A percentile compares a stretch with the other conserved stretches of the same genome.
phyloP scores from a whole-genome alignment of 2,113 vertebrate species.

The Tupaia tana region DNA sequence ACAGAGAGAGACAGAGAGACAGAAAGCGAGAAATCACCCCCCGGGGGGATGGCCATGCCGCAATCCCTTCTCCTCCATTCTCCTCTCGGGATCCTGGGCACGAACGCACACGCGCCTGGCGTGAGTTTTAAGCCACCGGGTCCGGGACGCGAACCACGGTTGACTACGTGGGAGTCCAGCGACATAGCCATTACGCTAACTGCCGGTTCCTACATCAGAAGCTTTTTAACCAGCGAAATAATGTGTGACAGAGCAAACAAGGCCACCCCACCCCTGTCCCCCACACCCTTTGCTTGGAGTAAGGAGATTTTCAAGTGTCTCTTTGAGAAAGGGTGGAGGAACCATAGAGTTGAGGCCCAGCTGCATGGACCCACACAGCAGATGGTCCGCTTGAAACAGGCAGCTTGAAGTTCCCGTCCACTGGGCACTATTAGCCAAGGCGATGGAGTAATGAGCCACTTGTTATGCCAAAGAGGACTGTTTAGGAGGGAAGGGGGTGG shows the following conservation, averaged over 20 bases:
- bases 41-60: too few species aligned
- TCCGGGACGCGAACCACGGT: too few species aligned
- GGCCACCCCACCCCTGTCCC: slow-evolving; percentile 58
- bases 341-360: slow-evolving; percentile 15
- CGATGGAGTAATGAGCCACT: slow-evolving; percentile 8
- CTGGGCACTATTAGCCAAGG: background rate
- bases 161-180: too few species aligned
- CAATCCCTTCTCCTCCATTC: too few species aligned
- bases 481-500: slow-evolving; percentile 16
- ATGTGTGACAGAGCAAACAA: slow-evolving; percentile 38
- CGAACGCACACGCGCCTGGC: too few species aligned
- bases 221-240: slow-evolving; percentile 68
- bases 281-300: slow-evolving; percentile 55
- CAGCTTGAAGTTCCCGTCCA: background rate
- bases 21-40: too few species aligned
- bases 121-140: too few species aligned
- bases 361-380: slow-evolving; percentile 42
- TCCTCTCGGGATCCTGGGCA: too few species aligned
- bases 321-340: slow-evolving; percentile 56
- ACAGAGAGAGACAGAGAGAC: too few species aligned
- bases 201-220: slow-evolving; percentile 75
- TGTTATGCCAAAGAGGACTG: slow-evolving; percentile 18
- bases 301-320: slow-evolving; percentile 66
- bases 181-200: too few species aligned
- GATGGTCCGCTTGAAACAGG: background rate